phyloP scores from a whole-genome alignment of 2,113 vertebrate genomes.

The Pongo pygmaeus region DNA sequence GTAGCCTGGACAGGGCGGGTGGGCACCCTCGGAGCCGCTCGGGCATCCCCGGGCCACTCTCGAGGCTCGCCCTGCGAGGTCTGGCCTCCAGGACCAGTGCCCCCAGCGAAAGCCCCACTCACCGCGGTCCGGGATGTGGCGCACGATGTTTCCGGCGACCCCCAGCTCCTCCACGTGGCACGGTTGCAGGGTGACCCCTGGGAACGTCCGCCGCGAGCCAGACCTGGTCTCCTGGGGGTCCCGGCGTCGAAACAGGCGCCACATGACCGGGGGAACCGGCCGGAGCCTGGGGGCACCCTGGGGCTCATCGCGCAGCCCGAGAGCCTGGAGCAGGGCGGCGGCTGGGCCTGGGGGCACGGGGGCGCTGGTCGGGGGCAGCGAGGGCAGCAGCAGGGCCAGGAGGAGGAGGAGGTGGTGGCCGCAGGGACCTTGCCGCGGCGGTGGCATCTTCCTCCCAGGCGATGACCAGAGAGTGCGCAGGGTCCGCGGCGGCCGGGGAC shows the following conservation, averaged over 20 bases:
- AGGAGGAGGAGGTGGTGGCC: not conserved
- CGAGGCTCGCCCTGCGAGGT: not conserved
- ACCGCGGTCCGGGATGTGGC: constrained; percentile 92
- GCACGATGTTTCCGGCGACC: constrained; percentile 93
- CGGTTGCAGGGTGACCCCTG: not conserved
- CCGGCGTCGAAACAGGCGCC: constrained; percentile 88
- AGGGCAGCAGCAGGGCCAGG: constrained; percentile 40
- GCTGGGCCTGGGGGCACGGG: not conserved
- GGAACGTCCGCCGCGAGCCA: not conserved
- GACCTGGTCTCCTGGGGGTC: constrained; percentile 59
- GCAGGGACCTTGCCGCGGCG: not conserved
- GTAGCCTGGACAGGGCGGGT: not conserved
- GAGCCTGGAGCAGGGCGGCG: constrained; percentile 68
- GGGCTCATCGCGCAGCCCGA: constrained; percentile 86
- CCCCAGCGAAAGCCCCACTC: constrained; percentile 10
- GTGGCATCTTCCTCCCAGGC: constrained; percentile 53
- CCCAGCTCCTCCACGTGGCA: constrained; percentile 91
- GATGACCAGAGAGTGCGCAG: not conserved
- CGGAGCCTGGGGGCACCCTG: constrained; percentile 32
- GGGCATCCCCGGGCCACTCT: not conserved
- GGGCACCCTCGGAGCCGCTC: not conserved
- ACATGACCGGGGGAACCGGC: constrained; percentile 88
- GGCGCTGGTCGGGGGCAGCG: not conserved
- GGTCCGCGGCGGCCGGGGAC: not conserved
- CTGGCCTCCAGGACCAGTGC: not conserved